These are phyloP conservation scores for Allolobophora icterica DNA, from an alignment of 2,888 invertebrate species.

Conservation along the genomic window DNA sequence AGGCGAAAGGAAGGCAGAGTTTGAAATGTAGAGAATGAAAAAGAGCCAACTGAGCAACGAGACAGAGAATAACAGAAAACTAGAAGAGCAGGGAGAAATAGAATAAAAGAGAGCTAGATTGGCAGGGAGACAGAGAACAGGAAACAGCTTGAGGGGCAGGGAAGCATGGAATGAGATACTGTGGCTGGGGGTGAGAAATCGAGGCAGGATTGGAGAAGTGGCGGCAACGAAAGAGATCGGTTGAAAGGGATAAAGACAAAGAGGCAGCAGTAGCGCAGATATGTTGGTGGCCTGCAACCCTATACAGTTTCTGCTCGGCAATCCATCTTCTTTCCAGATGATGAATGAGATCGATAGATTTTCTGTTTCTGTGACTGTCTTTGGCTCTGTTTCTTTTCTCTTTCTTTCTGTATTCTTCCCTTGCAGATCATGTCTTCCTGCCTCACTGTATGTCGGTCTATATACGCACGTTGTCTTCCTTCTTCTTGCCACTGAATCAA, in stretches of 20 bases:
- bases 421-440: too few relatives aligned
- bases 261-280: background rate
- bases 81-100: background rate
- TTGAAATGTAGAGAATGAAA: background rate
- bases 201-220: background rate
- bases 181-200: background rate
- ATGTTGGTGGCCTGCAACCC: background rate
- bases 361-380: too few relatives aligned
- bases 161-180: conserved; percentile 10
- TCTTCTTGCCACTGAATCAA: background rate
- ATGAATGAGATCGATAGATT: background rate
- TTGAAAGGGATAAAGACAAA: background rate
- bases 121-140: background rate
- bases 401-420: too few relatives aligned
- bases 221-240: background rate
- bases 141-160: background rate
- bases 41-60: background rate
- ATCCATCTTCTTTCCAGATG: background rate
- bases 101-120: background rate
- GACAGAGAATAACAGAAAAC: too few relatives aligned
- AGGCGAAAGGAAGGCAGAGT: background rate
- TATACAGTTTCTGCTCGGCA: background rate
- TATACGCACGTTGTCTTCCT: background rate
- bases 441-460: too few relatives aligned
- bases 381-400: too few relatives aligned